Evolutionary conservation across 92 coral and sea anemone species (phyloP).

Genomic region (Pocillopora grandis): DNA sequence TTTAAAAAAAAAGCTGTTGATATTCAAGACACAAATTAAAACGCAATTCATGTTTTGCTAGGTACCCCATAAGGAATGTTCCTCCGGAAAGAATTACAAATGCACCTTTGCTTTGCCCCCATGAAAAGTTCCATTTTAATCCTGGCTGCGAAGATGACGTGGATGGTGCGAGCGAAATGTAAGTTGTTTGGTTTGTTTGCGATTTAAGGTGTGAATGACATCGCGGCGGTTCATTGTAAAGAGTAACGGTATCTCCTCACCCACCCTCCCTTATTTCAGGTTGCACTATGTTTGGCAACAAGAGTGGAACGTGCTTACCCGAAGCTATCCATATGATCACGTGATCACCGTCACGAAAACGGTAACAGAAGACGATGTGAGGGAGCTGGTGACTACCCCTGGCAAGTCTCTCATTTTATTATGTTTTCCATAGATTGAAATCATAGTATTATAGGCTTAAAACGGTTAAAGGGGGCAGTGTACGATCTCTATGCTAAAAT

Average conservation of each 20-base stretch:
- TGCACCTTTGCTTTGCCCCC: constrained; percentile 80
- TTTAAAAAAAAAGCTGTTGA: background rate
- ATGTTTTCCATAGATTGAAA: background rate
- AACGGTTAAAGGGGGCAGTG: too few relatives aligned
- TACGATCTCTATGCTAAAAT: too few relatives aligned
- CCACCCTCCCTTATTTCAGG: constrained; percentile 29
- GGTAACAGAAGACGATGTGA: constrained; percentile 43
- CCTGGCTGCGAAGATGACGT: constrained; percentile 75
- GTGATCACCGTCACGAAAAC: constrained; percentile 78
- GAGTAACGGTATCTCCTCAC: background rate
- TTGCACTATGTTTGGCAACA: constrained; percentile 68
- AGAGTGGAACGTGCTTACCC: constrained; percentile 83
- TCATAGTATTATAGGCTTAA: too few relatives aligned
- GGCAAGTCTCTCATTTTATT: constrained; percentile 48
- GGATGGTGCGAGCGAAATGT: constrained; percentile 28
- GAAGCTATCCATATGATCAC: constrained; percentile 66
- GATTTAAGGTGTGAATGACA: background rate
- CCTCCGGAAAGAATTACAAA: constrained; percentile 81
- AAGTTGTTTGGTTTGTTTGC: background rate
- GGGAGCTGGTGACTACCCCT: constrained; percentile 66
- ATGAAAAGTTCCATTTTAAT: constrained; percentile 72
- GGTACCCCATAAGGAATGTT: constrained; percentile 50
- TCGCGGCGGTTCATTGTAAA: background rate
- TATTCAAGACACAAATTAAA: background rate
- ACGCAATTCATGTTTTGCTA: background rate